phyloP scores from a whole-genome alignment of 2,113 vertebrate species.

The Archocentrus centrarchus region DNA sequence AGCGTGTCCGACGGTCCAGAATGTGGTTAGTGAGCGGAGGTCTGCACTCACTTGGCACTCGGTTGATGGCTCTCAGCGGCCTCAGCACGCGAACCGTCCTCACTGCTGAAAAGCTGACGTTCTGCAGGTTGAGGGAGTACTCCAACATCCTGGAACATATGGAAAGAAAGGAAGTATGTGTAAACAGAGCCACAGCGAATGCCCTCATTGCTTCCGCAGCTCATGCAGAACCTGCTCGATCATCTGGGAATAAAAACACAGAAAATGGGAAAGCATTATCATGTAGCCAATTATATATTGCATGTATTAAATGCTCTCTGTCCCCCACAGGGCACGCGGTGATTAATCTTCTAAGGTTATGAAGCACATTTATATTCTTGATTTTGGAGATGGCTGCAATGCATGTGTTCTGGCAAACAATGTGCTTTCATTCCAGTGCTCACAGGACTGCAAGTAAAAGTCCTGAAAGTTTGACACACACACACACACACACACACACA shows the following conservation, averaged over 20 bases:
- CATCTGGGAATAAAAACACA: conserved; percentile 44
- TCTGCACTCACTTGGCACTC: conserved; percentile 86
- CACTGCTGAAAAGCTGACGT: conserved; percentile 95
- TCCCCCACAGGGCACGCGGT: conserved; percentile 2
- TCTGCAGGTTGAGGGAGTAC: conserved; percentile 98
- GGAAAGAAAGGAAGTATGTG: conserved; percentile 3
- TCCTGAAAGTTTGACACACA: conserved; percentile 1
- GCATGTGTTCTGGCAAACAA: conserved; percentile 47
- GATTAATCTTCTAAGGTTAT: conserved; percentile 55
- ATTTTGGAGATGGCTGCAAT: conserved; percentile 26
- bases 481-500: neutral
- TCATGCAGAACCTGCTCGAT: neutral
- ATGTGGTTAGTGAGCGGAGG: neutral
- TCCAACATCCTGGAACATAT: conserved; percentile 91
- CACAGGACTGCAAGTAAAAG: conserved; percentile 14
- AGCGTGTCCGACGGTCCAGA: neutral
- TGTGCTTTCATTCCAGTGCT: conserved; percentile 30
- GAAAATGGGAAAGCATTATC: conserved; percentile 20
- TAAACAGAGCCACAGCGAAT: neutral
- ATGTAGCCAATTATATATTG: conserved; percentile 45
- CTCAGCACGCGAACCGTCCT: conserved; percentile 96
- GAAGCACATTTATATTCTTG: conserved; percentile 38
- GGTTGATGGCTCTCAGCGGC: conserved; percentile 96
- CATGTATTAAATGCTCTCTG: conserved; percentile 30
- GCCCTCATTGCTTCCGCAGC: neutral